Conservation (phyloP, 2,888 invertebrate genomes). For the Hyposoter didymator region DNA sequence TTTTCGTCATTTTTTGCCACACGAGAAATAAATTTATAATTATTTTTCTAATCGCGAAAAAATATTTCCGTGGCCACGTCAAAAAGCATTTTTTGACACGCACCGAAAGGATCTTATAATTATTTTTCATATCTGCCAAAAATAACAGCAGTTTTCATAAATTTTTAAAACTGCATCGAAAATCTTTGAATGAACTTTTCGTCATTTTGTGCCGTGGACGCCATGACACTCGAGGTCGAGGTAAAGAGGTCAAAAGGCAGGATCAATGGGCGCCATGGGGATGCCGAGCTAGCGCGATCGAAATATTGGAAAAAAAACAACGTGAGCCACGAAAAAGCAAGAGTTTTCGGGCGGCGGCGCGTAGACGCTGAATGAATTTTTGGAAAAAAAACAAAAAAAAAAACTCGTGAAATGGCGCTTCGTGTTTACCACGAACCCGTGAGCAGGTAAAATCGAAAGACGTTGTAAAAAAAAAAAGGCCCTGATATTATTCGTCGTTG, state of each 20-base stretch:
- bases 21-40: neutral
- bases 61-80: too few species aligned
- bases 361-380: neutral
- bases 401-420: neutral
- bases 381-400: neutral
- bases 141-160: neutral
- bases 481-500: neutral
- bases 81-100: neutral
- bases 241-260: constrained; percentile 22
- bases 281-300: neutral
- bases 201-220: neutral
- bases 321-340: neutral
- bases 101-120: neutral
- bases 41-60: neutral
- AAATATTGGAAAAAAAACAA: neutral
- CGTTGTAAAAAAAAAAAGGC: neutral
- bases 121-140: neutral
- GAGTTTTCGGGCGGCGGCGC: neutral
- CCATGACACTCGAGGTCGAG: constrained; percentile 18
- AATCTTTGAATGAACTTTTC: neutral
- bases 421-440: neutral
- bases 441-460: neutral
- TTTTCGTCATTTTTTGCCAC: neutral
- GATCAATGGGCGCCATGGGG: constrained; percentile 1
- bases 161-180: neutral